Conservation (phyloP, 2,113 vertebrate genomes). For the Cervus canadensis region DNA sequence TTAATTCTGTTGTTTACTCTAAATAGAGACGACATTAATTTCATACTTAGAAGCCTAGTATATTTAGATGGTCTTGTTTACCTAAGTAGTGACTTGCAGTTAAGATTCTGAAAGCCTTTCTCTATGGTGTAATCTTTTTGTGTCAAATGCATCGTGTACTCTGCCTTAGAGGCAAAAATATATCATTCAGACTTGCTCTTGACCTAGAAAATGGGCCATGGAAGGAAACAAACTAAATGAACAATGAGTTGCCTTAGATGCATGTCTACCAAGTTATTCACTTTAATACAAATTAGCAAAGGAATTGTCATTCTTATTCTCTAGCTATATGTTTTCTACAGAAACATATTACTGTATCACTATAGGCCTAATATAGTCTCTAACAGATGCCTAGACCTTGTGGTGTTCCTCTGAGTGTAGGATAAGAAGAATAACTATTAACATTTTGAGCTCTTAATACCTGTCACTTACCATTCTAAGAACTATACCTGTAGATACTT, state of each 20-base stretch:
- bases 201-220: slow-evolving; percentile 33
- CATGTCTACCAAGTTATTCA: neutral
- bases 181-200: slow-evolving; percentile 12
- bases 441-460: neutral
- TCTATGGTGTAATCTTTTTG: neutral
- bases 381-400: neutral
- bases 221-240: slow-evolving; percentile 8
- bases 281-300: slow-evolving; percentile 32
- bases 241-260: neutral
- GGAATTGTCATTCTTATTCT: slow-evolving; percentile 3
- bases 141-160: neutral
- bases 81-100: slow-evolving; percentile 12
- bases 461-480: neutral
- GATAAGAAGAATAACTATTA: neutral
- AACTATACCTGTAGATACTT: neutral
- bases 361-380: neutral
- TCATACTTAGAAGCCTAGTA: slow-evolving; percentile 38
- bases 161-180: slow-evolving; percentile 15
- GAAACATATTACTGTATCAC: neutral
- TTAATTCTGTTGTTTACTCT: slow-evolving; percentile 47
- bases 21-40: slow-evolving; percentile 38
- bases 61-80: slow-evolving; percentile 9
- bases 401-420: neutral
- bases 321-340: neutral
- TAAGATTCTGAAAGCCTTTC: slow-evolving; percentile 37